phyloP scores from a whole-genome alignment of 1,140 invertebrate species.

The Cheumatopsyche charites region DNA sequence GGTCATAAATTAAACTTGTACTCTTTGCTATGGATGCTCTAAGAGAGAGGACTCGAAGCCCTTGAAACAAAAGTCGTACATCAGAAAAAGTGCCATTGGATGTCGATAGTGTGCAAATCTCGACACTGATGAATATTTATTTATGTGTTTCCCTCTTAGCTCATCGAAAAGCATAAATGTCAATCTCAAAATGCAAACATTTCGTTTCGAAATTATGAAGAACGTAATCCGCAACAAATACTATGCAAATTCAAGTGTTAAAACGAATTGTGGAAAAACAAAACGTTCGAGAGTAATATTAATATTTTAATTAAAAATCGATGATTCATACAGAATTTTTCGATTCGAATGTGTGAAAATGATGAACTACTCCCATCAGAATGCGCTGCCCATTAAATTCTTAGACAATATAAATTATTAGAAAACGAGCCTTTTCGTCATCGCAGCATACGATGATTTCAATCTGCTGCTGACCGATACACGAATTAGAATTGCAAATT shows the following conservation, averaged over 20 bases:
- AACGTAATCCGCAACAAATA: not conserved
- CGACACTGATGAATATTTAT: conserved; percentile 26
- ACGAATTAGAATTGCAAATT: conserved; percentile 11
- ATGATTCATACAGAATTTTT: no score
- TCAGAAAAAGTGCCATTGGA: conserved; percentile 21
- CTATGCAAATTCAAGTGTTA: not conserved
- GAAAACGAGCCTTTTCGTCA: not conserved
- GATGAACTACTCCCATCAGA: not conserved
- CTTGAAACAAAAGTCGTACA: conserved; percentile 27
- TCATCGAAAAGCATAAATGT: not conserved
- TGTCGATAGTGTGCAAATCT: conserved; percentile 19
- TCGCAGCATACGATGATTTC: not conserved
- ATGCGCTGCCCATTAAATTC: not conserved
- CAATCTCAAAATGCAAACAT: not conserved
- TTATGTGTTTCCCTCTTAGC: conserved; percentile 10
- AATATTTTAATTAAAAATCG: not conserved
- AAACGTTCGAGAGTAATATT: not conserved
- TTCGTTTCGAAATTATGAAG: not conserved
- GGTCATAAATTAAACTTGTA: not conserved
- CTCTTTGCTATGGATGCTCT: not conserved
- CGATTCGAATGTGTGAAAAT: not conserved
- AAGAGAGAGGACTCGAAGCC: conserved; percentile 3
- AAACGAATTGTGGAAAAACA: not conserved
- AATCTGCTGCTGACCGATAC: not conserved
- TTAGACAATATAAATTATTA: conserved; percentile 1